Conservation (phyloP, 2,797 vertebrate genomes). For the Phataginus tricuspis region DNA sequence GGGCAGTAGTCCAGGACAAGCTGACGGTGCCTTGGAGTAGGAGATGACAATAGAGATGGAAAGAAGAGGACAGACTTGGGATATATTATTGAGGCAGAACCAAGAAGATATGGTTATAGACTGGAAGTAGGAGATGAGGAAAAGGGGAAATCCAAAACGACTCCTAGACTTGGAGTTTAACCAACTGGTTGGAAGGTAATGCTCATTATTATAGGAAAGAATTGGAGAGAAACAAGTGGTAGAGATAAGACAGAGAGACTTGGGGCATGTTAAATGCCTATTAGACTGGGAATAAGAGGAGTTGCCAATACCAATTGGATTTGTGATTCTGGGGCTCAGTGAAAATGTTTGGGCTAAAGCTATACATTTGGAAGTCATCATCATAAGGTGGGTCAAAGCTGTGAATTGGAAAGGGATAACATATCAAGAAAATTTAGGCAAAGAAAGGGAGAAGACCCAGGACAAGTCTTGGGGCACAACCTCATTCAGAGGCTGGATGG, state of each 20-base stretch:
- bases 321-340: neutral
- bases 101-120: neutral
- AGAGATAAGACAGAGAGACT: neutral
- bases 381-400: neutral
- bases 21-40: neutral
- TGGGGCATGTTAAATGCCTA: neutral
- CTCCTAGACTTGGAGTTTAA: neutral
- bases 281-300: neutral
- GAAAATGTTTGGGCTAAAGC: neutral
- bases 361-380: neutral
- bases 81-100: neutral
- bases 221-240: neutral
- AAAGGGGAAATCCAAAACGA: neutral
- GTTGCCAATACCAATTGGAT: neutral
- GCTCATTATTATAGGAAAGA: neutral
- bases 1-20: neutral
- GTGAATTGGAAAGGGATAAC: neutral
- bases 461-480: neutral
- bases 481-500: neutral
- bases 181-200: neutral
- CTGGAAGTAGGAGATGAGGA: neutral
- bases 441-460: neutral
- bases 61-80: neutral
- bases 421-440: neutral
- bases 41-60: neutral